Evolutionary conservation across 2,888 invertebrate species (phyloP).

Genomic region (Drosophila meridionalis): DNA sequence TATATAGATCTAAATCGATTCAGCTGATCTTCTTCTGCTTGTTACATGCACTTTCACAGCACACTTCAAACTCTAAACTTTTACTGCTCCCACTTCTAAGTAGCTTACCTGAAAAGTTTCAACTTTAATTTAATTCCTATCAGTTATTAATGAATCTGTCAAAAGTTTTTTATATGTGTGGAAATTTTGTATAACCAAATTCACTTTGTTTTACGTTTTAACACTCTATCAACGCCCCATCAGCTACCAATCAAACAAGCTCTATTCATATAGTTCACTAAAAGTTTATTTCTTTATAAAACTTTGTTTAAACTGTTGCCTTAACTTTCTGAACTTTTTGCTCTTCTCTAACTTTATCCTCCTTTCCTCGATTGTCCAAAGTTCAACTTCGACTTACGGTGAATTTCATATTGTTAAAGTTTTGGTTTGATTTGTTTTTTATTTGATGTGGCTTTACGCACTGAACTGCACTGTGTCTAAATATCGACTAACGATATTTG

Average conservation of each 20-base stretch:
- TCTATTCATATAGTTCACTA: background rate
- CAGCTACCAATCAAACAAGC: background rate
- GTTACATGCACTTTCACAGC: too few relatives aligned
- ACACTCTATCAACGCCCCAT: background rate
- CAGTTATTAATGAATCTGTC: background rate
- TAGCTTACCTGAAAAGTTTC: background rate
- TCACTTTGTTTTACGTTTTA: background rate
- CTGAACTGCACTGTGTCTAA: constrained; percentile 42
- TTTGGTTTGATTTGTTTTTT: background rate
- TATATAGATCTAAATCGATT: too few relatives aligned
- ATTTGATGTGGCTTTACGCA: background rate
- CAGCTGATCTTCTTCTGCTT: too few relatives aligned
- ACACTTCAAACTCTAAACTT: background rate
- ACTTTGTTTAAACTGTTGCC: background rate
- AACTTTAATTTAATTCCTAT: background rate
- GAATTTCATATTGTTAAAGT: constrained; percentile 69
- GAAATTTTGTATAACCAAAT: background rate
- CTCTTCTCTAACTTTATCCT: background rate
- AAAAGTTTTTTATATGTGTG: background rate
- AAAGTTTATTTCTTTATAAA: background rate
- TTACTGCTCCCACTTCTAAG: background rate
- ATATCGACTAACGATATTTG: constrained; percentile 63
- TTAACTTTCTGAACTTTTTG: background rate
- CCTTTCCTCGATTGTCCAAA: background rate
- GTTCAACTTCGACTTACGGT: constrained; percentile 64